A percentile compares a stretch with the other conserved stretches of the same genome.
Conservation (phyloP, 2,113 vertebrate genomes). For the Eclectus roratus region DNA sequence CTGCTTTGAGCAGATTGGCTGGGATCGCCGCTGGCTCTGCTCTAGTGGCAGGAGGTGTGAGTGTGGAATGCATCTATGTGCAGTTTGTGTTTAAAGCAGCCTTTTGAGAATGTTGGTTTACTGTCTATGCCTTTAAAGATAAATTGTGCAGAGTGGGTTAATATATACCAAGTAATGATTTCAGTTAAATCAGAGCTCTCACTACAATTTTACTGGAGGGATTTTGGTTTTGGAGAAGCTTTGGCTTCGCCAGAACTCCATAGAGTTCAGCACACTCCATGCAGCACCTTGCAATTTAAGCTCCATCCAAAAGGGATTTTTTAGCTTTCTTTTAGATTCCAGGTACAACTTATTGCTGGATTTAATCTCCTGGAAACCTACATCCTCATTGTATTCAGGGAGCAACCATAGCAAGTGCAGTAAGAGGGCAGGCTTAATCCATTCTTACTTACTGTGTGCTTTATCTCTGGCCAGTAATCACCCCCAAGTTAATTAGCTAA, state of each 20-base stretch:
- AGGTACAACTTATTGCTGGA: neutral
- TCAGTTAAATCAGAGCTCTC: neutral
- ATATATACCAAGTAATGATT: neutral
- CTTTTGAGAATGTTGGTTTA: neutral
- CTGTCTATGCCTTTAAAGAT: neutral
- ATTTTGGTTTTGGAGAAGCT: neutral
- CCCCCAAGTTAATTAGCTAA: constrained; percentile 27
- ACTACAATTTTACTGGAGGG: neutral
- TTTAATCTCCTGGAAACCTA: constrained; percentile 26
- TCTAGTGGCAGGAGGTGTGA: fast-evolving
- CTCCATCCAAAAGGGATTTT: neutral
- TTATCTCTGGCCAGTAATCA: neutral
- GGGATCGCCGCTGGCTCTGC: neutral
- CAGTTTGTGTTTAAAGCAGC: neutral
- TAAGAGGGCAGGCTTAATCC: constrained; percentile 32
- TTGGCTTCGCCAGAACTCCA: neutral
- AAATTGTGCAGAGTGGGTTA: neutral
- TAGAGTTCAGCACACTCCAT: neutral
- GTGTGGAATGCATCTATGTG: fast-evolving
- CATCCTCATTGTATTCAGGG: neutral
- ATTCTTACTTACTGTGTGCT: neutral
- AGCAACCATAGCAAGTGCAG: neutral
- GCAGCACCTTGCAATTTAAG: neutral
- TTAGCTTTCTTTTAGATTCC: neutral
- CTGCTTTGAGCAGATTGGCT: neutral